Percentiles rank a stretch among this genome's conserved stretches.
phyloP scores from a whole-genome alignment of 2,888 invertebrate genomes.

The Thelaira solivaga region DNA sequence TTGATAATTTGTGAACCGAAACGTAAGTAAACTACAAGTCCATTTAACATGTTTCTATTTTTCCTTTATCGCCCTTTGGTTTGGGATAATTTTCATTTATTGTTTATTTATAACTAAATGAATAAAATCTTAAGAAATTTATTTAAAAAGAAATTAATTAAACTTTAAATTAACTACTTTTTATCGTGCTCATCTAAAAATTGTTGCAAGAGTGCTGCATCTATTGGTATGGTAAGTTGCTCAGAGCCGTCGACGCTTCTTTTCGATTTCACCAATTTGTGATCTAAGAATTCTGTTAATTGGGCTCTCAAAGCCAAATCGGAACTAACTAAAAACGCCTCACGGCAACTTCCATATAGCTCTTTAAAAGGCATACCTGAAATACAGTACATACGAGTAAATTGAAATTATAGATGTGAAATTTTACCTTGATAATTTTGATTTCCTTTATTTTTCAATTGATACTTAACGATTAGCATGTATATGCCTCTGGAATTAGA shows the following conservation, averaged over 20 bases:
- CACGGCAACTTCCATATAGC: slow-evolving; percentile 89
- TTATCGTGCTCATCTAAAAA: slow-evolving; percentile 81
- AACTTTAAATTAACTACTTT: slow-evolving; percentile 60
- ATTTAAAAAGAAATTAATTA: too few species aligned
- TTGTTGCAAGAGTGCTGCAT: slow-evolving; percentile 84
- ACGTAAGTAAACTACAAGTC: too few species aligned
- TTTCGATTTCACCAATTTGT: slow-evolving; percentile 90
- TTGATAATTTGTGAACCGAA: too few species aligned
- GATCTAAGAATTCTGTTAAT: slow-evolving; percentile 96
- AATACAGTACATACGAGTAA: not conserved
- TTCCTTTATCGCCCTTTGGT: too few species aligned
- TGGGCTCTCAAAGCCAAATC: slow-evolving; percentile 94
- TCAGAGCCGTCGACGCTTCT: slow-evolving; percentile 90
- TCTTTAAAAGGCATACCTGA: slow-evolving; percentile 92
- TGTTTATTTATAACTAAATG: slow-evolving; percentile 19
- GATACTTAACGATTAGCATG: slow-evolving; percentile 87
- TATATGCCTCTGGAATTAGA: slow-evolving; percentile 92
- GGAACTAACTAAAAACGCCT: slow-evolving; percentile 93
- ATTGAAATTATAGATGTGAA: not conserved
- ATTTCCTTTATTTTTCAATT: slow-evolving; percentile 85
- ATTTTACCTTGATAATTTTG: slow-evolving; percentile 85
- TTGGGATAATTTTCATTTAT: too few species aligned
- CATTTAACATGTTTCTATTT: too few species aligned
- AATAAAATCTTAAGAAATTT: not conserved
- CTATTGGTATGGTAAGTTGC: slow-evolving; percentile 87